phyloP scores from a whole-genome alignment of 2,113 vertebrate species.

The Malurus cyaneus region DNA sequence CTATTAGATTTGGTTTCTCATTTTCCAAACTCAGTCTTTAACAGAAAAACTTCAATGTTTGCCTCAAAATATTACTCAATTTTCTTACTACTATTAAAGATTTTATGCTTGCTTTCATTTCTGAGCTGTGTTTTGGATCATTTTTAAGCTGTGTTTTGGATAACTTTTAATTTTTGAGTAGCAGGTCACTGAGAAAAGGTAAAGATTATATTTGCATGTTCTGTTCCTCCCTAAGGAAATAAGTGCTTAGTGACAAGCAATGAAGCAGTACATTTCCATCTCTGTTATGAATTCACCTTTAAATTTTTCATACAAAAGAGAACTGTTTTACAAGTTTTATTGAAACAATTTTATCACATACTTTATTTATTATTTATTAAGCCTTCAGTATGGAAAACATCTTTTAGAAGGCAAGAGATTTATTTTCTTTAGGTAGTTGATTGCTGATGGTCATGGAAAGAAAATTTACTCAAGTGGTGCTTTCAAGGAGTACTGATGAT shows the following conservation, averaged over 20 bases:
- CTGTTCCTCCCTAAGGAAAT: neutral
- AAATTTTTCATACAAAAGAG: neutral
- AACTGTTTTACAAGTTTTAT: neutral
- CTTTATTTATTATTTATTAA: neutral
- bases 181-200: neutral
- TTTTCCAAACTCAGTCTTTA: neutral
- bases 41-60: neutral
- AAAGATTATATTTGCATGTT: neutral
- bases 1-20: neutral
- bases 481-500: neutral
- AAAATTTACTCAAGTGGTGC: neutral
- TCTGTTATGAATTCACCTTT: neutral
- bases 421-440: neutral
- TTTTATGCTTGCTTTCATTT: neutral
- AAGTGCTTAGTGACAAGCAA: neutral
- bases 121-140: neutral
- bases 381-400: rapidly evolving
- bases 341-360: neutral
- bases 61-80: neutral
- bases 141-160: neutral
- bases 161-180: neutral
- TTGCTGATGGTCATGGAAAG: neutral
- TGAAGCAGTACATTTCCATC: neutral
- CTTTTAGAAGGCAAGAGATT: neutral
- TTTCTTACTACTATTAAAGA: neutral